Base-by-base conservation (phyloP, 2,888 invertebrate genomes). In the Aradus depressus region DNA sequence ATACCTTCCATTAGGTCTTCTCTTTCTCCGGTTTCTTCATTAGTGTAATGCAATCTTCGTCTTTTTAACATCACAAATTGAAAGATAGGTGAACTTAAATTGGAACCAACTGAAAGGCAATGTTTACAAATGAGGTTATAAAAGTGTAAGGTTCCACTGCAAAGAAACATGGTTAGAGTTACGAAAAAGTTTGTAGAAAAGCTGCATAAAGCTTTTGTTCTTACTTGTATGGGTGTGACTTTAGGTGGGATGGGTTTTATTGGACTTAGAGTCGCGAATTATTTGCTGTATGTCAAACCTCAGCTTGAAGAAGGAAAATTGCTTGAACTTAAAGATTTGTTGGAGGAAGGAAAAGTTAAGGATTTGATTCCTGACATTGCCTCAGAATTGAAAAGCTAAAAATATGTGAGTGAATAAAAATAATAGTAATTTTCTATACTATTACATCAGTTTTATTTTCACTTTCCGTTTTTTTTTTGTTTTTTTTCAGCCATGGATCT, bases 171-270 rank as follows among this genome's bases (percentile, higher is more conserved):
- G 49, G 39, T 44, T 21, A 51, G 44, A 39, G 18, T 26, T 21
- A 16, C 28, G 14, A 51, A 44, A 44, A 51, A 51, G 25, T 18
- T 44, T 32, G 44, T 23, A n/a, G 44, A 51, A 21, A 35, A 14
- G 16, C 38, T 51, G 2, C 51, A 51, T 21, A 51, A 26, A 25
- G 37, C 10, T 44, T 51, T 51, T 23, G 51, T 51, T 16, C 5
- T 16, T 6, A 8, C 28, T 26, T 51, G 51, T 28, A 38, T 51
- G 37, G 44, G 28, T 16, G 38, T 44, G 10, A 51, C 51, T 4
- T n/a, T 44, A 14, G 37, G 10, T 4, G 44, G 51, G 6, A 18
- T 42, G 8, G 51, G 44, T 25, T 22, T 51, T 2, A 14, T 51
- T 8, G 51, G 28, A 34, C 26, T 51, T 14, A 21, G 28, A 18